Base-by-base conservation (phyloP, 1,140 invertebrate species). In the Pseudomyrmex sp. region DNA sequence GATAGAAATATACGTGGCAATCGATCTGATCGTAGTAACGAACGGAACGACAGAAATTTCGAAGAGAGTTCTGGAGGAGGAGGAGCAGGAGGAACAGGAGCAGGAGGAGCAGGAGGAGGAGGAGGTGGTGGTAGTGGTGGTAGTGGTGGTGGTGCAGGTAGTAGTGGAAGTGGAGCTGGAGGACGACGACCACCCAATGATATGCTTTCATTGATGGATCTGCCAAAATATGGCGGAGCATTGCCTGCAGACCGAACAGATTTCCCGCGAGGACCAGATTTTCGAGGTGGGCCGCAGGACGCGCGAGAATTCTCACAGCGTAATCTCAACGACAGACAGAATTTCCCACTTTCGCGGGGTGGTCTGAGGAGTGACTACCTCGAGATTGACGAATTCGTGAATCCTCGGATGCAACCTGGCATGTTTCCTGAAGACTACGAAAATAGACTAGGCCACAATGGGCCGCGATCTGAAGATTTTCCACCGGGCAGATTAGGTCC, bases 381-480 rank as follows among this genome's bases (percentile, higher is more conserved):
- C 91, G 0, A 92, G 9, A 85, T 93, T 88, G 63, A 94, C 5
- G 93, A 93, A n/a, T 94, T 94, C 46, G 63, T 86, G 1, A 93
- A 93, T 56, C 89, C 91, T 0, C 87, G 90, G 50, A 89, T 91
- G 84, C 91, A 91, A 44, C 87, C 83, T 15, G 92, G 88, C 26
- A 89, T 92, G 12, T 93, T 92, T 63, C 89, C 83, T 7, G 93
- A 92, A 15, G 93, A 94, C 0, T 92, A 91, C 52, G 93, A 94
- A 26, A 75, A 61, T 35, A 91, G 93, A 70, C 84, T 92, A 61
- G 92, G 92, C 0, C 93, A 91, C 5, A 93, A 90, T 52, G 92
- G 92, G 1, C 90, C 93, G 0, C 90, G 93, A 18, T 87, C 93
- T 0, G 94, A 94, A 7, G 94, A 94, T 5, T 95, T 94, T 56